Evolutionary conservation across 1,140 invertebrate genomes (phyloP).

Genomic region (Lepidurus couesii): DNA sequence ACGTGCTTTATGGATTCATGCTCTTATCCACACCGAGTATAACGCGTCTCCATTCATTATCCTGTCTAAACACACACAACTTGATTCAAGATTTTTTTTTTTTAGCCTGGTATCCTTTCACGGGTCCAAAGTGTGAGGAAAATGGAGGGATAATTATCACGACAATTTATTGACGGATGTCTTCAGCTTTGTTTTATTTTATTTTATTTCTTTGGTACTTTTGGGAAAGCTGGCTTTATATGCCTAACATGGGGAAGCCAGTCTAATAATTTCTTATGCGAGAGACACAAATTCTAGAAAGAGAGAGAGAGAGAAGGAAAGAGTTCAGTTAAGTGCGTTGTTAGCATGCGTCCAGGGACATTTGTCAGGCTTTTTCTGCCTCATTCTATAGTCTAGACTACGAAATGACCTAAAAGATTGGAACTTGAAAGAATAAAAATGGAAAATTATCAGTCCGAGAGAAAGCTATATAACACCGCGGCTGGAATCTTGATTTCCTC

Average conservation of each 20-base stretch:
- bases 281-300: not conserved
- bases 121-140: not conserved
- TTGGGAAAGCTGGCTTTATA: not conserved
- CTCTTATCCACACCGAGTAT: not conserved
- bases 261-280: not conserved
- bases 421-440: not conserved
- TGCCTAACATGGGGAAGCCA: not conserved
- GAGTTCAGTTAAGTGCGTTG: not conserved
- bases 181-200: not conserved
- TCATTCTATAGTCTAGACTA: not conserved
- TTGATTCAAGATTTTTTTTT: not conserved
- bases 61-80: not conserved
- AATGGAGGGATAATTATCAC: not conserved
- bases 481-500: no score
- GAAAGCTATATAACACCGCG: not conserved
- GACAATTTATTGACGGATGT: not conserved
- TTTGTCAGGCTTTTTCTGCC: not conserved
- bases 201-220: not conserved
- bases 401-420: not conserved
- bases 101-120: not conserved
- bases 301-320: not conserved
- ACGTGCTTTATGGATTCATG: not conserved
- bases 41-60: conserved; percentile 7
- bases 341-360: not conserved
- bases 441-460: not conserved